Evolutionary conservation across 2,113 vertebrate genomes (phyloP).

Genomic region (Aspidoscelis tigris): DNA sequence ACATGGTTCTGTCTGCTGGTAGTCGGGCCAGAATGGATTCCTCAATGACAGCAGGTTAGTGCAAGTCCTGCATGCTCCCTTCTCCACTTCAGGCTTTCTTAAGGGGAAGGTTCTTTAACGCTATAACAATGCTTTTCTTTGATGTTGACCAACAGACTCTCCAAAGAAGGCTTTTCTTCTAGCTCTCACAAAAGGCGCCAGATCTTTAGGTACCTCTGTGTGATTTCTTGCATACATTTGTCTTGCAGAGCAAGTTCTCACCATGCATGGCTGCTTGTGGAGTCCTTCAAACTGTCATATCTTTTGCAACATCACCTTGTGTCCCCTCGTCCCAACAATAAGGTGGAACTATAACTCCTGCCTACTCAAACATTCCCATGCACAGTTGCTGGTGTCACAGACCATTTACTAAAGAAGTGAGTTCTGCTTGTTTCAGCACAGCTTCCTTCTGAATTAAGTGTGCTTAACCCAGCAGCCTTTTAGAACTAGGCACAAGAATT

Average conservation of each 20-base stretch:
- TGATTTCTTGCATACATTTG: slow-evolving; percentile 69
- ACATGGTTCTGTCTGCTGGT: slow-evolving; percentile 58
- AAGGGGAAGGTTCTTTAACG: slow-evolving; percentile 53
- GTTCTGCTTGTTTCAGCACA: not conserved
- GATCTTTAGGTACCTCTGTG: slow-evolving; percentile 92
- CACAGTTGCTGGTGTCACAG: not conserved
- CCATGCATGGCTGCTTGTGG: slow-evolving; percentile 88
- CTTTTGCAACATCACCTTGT: slow-evolving; percentile 64
- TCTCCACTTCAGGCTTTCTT: slow-evolving; percentile 48
- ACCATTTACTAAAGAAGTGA: not conserved
- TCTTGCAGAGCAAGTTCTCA: slow-evolving; percentile 78
- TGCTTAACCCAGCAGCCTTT: not conserved
- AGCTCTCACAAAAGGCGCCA: slow-evolving; percentile 93
- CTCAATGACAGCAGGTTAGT: slow-evolving; percentile 97
- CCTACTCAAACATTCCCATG: not conserved
- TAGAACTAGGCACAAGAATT: not conserved
- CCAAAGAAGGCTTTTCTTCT: slow-evolving; percentile 93
- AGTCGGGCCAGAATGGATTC: slow-evolving; percentile 98
- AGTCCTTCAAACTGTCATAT: slow-evolving; percentile 68
- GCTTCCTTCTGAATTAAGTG: not conserved
- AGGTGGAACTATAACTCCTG: slow-evolving; percentile 10
- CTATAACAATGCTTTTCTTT: slow-evolving; percentile 74
- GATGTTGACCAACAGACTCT: slow-evolving; percentile 89
- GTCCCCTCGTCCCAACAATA: slow-evolving; percentile 2
- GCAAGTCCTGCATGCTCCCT: slow-evolving; percentile 45